Evolutionary conservation across 2,888 invertebrate genomes (phyloP).

Genomic region (Scaeva pyrastri): DNA sequence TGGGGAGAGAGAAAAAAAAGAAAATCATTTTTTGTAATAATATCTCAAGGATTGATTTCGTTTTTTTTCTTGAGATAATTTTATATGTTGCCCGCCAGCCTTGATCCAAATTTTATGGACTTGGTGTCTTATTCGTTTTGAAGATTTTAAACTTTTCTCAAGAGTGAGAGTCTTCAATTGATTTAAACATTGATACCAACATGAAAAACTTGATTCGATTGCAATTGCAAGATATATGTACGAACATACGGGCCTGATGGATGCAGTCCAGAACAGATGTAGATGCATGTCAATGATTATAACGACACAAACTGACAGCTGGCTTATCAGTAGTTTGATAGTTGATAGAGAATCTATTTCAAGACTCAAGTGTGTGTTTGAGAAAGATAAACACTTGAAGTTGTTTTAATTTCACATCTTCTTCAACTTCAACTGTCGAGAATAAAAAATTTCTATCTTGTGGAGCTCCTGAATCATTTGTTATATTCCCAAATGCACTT

Average conservation of each 20-base stretch:
- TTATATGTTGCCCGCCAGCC: slow-evolving; percentile 10
- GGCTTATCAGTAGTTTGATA: slow-evolving; percentile 13
- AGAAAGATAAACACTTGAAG: slow-evolving; percentile 26
- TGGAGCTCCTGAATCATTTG: slow-evolving; percentile 3
- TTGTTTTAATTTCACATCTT: slow-evolving; percentile 14
- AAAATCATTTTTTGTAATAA: slow-evolving; percentile 32
- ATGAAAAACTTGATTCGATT: slow-evolving; percentile 9
- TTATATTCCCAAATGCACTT: slow-evolving; percentile 26
- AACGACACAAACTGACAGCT: not conserved
- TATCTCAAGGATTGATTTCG: slow-evolving; percentile 2
- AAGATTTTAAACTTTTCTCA: slow-evolving; percentile 2
- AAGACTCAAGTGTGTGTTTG: not conserved
- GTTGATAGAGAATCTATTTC: not conserved
- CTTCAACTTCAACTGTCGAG: not conserved
- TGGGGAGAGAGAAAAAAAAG: not conserved
- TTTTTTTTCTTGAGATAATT: not conserved
- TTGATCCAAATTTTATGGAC: slow-evolving; percentile 28
- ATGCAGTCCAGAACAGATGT: not conserved
- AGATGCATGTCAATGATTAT: slow-evolving; percentile 17
- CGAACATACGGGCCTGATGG: too few species aligned
- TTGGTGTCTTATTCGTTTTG: not conserved
- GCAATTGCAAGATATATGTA: not conserved
- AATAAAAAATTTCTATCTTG: not conserved
- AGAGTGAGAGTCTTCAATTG: slow-evolving; percentile 16
- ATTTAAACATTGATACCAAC: not conserved